Conservation (phyloP, 64 coral and sea anemone species). For the Actinia equina region DNA sequence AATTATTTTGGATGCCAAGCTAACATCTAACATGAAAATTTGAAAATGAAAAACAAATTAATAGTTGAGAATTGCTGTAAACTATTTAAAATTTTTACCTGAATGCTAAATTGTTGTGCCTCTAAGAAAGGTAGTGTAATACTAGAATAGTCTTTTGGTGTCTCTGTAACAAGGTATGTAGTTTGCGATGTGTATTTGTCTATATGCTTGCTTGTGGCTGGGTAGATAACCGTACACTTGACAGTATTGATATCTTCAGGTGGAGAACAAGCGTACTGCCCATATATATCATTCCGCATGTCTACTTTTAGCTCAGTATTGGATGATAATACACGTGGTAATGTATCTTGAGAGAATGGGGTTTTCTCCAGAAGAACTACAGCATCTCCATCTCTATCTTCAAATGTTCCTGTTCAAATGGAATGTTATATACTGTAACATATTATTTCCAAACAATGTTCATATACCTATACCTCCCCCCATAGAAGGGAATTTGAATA, state of each 20-base stretch:
- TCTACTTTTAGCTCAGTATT: slow-evolving; percentile 60
- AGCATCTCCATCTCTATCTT: slow-evolving; percentile 63
- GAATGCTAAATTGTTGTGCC: slow-evolving; percentile 69
- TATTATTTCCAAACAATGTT: too few relatives aligned
- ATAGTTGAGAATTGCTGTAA: neutral
- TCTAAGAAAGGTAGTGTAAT: slow-evolving; percentile 90
- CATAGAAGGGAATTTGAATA: too few relatives aligned
- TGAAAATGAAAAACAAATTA: too few relatives aligned
- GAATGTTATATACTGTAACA: too few relatives aligned
- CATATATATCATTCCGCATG: slow-evolving; percentile 90
- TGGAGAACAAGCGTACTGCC: slow-evolving; percentile 67
- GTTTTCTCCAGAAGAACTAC: slow-evolving; percentile 97
- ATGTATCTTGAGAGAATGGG: slow-evolving; percentile 63
- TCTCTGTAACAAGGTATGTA: slow-evolving; percentile 66
- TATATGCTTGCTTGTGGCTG: slow-evolving; percentile 83
- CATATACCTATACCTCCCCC: too few relatives aligned
- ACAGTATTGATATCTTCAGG: slow-evolving; percentile 65
- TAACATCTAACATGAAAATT: too few relatives aligned
- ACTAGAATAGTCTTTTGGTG: slow-evolving; percentile 61
- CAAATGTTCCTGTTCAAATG: slow-evolving; percentile 57
- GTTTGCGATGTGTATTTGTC: slow-evolving; percentile 75
- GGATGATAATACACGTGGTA: slow-evolving; percentile 62
- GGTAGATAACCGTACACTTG: slow-evolving; percentile 89
- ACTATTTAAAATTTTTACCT: slow-evolving; percentile 42
- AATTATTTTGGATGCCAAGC: too few relatives aligned